Percentiles rank a stretch among this genome's conserved stretches.
Evolutionary conservation across 2,113 vertebrate genomes (phyloP).

Genomic region (Galbula dea): DNA sequence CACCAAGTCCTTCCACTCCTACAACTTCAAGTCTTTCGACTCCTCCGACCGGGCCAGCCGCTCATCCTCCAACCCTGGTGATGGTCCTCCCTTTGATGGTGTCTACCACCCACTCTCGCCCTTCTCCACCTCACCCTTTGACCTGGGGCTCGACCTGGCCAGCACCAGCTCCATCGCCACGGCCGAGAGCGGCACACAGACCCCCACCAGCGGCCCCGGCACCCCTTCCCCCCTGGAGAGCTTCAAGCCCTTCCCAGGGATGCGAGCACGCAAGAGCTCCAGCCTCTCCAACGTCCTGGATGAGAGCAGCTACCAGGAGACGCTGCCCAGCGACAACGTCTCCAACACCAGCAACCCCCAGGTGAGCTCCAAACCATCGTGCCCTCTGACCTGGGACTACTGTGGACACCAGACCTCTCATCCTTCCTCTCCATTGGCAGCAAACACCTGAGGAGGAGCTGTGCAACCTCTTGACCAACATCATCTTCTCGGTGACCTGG

Average conservation of each 20-base stretch:
- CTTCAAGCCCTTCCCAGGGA: constrained; percentile 79
- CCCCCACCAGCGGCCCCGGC: constrained; percentile 80
- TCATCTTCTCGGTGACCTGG: constrained; percentile 93
- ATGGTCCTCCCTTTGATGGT: constrained; percentile 48
- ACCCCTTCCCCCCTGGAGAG: constrained; percentile 87
- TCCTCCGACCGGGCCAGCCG: constrained; percentile 79
- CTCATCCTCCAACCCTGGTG: constrained; percentile 79
- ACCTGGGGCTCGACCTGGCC: constrained; percentile 79
- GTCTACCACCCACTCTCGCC: constrained; percentile 88
- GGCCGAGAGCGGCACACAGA: constrained; percentile 64
- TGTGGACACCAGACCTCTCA: rapidly evolving
- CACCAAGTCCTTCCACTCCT: constrained; percentile 68
- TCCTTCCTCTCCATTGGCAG: neutral
- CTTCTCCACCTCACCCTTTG: constrained; percentile 83
- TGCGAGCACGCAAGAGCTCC: constrained; percentile 85
- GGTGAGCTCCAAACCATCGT: constrained; percentile 56
- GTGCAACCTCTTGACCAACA: constrained; percentile 95
- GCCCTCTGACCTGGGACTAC: rapidly evolving
- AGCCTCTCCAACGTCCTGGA: constrained; percentile 96
- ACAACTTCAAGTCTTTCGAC: constrained; percentile 85
- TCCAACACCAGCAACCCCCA: constrained; percentile 94
- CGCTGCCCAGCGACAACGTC: constrained; percentile 80
- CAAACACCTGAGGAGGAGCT: constrained; percentile 94
- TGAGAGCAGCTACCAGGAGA: constrained; percentile 85
- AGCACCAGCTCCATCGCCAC: constrained; percentile 68